These are phyloP conservation scores for Oikopleura albicans DNA, from an alignment of 23 tunicate species.

Conservation along the genomic window DNA sequence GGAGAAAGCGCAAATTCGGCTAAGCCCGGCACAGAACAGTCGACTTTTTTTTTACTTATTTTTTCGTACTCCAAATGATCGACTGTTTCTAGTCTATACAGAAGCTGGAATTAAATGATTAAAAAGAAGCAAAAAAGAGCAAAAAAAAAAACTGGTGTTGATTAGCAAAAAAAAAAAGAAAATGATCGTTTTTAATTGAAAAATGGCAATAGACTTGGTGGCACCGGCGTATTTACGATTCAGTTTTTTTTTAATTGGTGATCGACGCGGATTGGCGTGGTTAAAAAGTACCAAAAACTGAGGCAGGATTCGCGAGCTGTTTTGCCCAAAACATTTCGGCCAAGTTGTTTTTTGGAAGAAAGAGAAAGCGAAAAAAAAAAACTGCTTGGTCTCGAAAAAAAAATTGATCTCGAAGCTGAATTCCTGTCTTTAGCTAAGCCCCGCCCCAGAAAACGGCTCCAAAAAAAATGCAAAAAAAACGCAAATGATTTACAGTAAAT, in stretches of 20 bases:
- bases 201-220: neutral
- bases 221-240: neutral
- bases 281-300: neutral
- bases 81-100: no score
- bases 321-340: neutral
- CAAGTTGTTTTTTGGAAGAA: no score
- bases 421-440: slow-evolving; percentile 1
- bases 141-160: no score
- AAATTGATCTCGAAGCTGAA: neutral
- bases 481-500: no score
- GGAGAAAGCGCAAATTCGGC: no score
- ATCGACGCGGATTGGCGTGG: neutral
- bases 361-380: no score
- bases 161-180: no score
- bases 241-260: neutral
- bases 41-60: no score
- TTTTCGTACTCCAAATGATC: no score
- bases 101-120: neutral
- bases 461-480: neutral
- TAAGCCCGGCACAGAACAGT: no score
- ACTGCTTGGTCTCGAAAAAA: no score
- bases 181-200: neutral
- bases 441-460: neutral
- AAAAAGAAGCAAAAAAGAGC: neutral
- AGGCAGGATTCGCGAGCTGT: slow-evolving; percentile 2